Percentiles rank a stretch among this genome's conserved stretches.
These are phyloP conservation scores for Beroe forskalii DNA, from an alignment of 37 sponge, comb jelly and placozoan species.

Conservation along the genomic window DNA sequence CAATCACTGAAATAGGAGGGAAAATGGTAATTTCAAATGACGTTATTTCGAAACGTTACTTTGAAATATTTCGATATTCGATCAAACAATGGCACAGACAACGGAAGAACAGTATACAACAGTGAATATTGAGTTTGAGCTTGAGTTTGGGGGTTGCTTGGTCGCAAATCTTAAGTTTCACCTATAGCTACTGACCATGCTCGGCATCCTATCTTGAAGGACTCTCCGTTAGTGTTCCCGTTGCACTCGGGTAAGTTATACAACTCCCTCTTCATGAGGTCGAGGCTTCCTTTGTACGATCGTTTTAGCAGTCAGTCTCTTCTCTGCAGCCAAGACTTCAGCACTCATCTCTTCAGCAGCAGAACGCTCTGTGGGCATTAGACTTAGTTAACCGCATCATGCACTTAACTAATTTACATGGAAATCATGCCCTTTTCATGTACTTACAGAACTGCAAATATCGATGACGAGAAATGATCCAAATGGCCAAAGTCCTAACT, in stretches of 20 bases:
- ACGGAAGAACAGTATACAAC: too few species aligned
- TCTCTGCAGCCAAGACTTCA: slow-evolving; percentile 42
- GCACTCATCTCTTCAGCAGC: background rate
- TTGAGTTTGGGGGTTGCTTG: too few species aligned
- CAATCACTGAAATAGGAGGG: slow-evolving; percentile 12
- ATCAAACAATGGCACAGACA: too few species aligned
- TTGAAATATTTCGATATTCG: too few species aligned
- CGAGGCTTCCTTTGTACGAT: background rate
- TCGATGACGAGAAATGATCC: background rate
- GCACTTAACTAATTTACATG: too few species aligned
- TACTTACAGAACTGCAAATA: slow-evolving; percentile 5
- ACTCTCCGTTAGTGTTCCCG: background rate
- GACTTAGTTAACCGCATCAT: too few species aligned
- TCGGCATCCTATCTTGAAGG: slow-evolving; percentile 11
- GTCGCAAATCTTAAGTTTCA: too few species aligned
- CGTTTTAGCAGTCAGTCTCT: background rate
- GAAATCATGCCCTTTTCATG: too few species aligned
- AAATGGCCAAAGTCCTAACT: too few species aligned
- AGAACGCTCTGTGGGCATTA: slow-evolving; percentile 13
- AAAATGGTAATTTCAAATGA: background rate
- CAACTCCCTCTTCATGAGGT: background rate
- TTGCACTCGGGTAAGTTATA: slow-evolving; percentile 14
- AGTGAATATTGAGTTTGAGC: too few species aligned
- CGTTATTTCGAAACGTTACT: too few species aligned
- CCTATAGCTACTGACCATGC: slow-evolving; percentile 22